Evolutionary conservation across 2,113 vertebrate species (phyloP).

Genomic region (Penelope pileata): DNA sequence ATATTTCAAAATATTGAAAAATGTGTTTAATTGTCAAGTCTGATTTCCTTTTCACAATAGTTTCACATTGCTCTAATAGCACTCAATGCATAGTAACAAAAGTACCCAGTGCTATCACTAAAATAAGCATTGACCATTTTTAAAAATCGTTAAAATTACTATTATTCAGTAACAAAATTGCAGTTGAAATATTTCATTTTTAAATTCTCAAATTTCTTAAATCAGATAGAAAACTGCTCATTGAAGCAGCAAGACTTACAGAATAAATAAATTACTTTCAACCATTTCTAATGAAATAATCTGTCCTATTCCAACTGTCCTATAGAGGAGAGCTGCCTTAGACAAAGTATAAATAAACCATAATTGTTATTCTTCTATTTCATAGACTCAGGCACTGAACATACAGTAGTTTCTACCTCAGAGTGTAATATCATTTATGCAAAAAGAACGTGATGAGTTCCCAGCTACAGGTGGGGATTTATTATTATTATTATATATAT

Average conservation of each 20-base stretch:
- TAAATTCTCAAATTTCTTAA: not conserved
- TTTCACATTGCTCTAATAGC: not conserved
- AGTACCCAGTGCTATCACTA: not conserved
- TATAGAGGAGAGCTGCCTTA: not conserved
- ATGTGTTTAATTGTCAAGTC: not conserved
- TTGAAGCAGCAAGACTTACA: not conserved
- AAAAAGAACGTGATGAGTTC: not conserved
- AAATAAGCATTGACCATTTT: not conserved
- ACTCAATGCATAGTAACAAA: not conserved
- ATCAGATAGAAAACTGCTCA: not conserved
- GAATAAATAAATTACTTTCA: not conserved
- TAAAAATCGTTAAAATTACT: not conserved
- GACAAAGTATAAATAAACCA: not conserved
- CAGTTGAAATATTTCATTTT: not conserved
- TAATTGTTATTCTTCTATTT: not conserved
- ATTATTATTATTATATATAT: too few species aligned
- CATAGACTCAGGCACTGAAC: not conserved
- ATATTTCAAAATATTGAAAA: not conserved
- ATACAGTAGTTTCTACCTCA: not conserved
- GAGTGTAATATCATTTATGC: not conserved
- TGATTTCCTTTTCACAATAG: not conserved
- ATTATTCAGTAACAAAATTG: not conserved
- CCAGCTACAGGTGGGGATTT: not conserved
- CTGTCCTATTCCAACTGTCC: not conserved
- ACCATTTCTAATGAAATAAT: not conserved